phyloP scores from a whole-genome alignment of 2,113 vertebrate genomes.

The Calypte anna region DNA sequence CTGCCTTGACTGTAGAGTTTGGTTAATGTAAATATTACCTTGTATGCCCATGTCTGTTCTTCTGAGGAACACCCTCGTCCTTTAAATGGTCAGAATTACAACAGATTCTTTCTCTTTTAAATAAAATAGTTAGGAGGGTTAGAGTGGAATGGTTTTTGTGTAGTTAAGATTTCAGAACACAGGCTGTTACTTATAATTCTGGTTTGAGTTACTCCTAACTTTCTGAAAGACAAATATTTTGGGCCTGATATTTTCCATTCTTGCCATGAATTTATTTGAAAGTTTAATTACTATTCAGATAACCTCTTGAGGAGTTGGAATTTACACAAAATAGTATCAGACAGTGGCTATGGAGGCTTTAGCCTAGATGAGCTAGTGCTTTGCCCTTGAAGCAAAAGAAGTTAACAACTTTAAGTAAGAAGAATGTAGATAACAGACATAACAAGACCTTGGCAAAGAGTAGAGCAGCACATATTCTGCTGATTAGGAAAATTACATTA shows the following conservation, averaged over 20 bases:
- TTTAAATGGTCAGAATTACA: neutral
- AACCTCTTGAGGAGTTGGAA: neutral
- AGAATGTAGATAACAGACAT: no score
- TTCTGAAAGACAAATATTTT: neutral
- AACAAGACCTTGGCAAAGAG: no score
- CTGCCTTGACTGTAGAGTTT: neutral
- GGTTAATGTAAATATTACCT: neutral
- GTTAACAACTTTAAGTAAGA: no score
- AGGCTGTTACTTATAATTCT: neutral
- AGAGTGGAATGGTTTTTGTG: neutral
- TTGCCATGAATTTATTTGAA: neutral
- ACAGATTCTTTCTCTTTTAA: neutral
- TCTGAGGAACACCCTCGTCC: neutral
- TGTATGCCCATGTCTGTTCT: neutral
- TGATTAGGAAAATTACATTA: no score
- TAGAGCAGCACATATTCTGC: no score
- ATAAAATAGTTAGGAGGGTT: neutral
- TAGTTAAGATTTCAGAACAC: neutral
- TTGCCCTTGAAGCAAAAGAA: no score
- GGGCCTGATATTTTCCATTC: neutral
- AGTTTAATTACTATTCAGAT: neutral
- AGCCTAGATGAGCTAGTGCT: no score
- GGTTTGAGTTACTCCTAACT: neutral
- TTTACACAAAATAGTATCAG: neutral
- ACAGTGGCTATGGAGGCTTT: no score